These are phyloP conservation scores for Gila orcuttii DNA, from an alignment of 2,113 vertebrate genomes.

Conservation along the genomic window DNA sequence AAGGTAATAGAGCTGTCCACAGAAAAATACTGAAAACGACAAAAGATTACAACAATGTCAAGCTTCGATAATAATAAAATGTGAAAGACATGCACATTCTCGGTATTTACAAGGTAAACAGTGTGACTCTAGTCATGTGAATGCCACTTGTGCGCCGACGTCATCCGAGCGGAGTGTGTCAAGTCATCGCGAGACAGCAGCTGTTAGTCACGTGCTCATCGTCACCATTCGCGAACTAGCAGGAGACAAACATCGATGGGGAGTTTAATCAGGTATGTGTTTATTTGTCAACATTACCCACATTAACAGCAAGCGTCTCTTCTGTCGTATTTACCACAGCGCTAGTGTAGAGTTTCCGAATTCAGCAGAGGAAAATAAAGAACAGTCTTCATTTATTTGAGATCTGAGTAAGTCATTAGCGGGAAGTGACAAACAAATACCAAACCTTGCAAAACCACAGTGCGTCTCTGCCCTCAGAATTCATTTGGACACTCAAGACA, in stretches of 20 bases:
- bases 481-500: background rate
- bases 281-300: background rate
- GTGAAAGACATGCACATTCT: too few relatives aligned
- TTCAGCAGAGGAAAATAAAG: background rate
- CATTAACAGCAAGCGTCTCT: background rate
- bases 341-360: background rate
- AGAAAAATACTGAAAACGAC: too few relatives aligned
- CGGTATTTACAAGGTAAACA: too few relatives aligned
- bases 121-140: background rate
- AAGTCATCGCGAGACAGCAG: background rate
- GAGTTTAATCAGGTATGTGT: background rate
- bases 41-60: too few relatives aligned
- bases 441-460: too few relatives aligned
- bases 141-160: background rate
- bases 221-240: background rate
- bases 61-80: too few relatives aligned
- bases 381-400: background rate
- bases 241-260: background rate
- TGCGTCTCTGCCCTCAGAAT: background rate
- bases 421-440: background rate
- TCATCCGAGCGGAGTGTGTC: too few relatives aligned
- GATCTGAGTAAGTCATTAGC: background rate
- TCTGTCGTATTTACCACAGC: background rate
- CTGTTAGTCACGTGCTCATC: background rate
- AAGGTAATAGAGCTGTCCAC: too few relatives aligned